Percentiles rank a stretch among this genome's conserved stretches.
phyloP scores from a whole-genome alignment of 2,888 invertebrate species.

The Apoda limacodes region DNA sequence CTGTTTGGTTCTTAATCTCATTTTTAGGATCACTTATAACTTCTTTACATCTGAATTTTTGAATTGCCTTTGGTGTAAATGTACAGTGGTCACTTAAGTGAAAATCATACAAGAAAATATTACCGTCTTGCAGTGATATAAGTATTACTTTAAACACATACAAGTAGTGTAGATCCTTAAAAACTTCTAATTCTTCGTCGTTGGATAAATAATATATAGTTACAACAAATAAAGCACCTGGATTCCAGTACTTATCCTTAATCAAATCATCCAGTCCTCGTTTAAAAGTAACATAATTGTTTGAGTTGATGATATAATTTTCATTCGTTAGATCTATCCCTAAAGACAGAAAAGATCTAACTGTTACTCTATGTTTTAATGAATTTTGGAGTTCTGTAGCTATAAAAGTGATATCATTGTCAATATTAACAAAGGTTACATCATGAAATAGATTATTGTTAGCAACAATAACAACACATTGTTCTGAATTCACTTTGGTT shows the following conservation, averaged over 20 bases:
- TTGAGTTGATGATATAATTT: conserved; percentile 7
- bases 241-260: conserved; percentile 15
- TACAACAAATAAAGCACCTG: conserved; percentile 9
- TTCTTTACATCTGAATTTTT: conserved; percentile 3
- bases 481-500: conserved; percentile 1
- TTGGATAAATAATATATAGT: background rate
- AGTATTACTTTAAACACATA: conserved; percentile 11
- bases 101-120: conserved; percentile 11
- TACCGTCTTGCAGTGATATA: background rate
- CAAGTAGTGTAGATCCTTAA: conserved; percentile 8
- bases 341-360: conserved; percentile 6
- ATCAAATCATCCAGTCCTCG: conserved; percentile 7
- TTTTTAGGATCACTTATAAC: too few species aligned
- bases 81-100: conserved; percentile 9
- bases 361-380: conserved; percentile 2
- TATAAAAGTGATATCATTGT: conserved; percentile 2
- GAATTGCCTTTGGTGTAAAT: conserved; percentile 11
- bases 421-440: conserved; percentile 9
- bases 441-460: conserved; percentile 1
- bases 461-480: conserved; percentile 3
- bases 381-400: conserved; percentile 3
- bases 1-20: conserved; percentile 3
- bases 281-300: conserved; percentile 4
- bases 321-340: conserved; percentile 6
- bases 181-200: conserved; percentile 1